Conservation (phyloP, 2,888 invertebrate species). For the Acrocyrtus sp. region DNA sequence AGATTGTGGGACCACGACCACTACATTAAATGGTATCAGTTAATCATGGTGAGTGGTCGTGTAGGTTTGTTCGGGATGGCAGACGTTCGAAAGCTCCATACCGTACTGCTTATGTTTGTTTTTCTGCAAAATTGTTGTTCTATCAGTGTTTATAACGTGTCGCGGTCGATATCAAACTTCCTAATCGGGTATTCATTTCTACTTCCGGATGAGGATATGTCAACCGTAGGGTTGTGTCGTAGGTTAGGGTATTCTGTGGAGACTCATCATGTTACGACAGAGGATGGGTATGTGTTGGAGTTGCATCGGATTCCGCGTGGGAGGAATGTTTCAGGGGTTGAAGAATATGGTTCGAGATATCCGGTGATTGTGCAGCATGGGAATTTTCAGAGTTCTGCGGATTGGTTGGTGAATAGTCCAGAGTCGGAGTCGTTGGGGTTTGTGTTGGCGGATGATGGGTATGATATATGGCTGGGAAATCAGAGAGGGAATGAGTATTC, state of each 20-base stretch:
- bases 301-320: conserved; percentile 14
- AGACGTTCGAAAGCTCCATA: too few species aligned
- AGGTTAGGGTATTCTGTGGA: conserved; percentile 7
- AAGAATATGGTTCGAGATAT: conserved; percentile 14
- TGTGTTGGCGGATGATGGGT: conserved; percentile 21
- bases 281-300: conserved; percentile 14
- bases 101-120: too few species aligned
- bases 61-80: too few species aligned
- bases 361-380: conserved; percentile 36
- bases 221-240: not conserved
- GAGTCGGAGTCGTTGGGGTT: conserved; percentile 16
- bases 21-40: too few species aligned
- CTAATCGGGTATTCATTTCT: not conserved
- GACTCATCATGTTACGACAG: conserved; percentile 5
- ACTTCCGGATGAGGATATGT: conserved; percentile 4
- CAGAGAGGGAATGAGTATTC: conserved; percentile 32
- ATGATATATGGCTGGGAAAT: conserved; percentile 27
- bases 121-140: too few species aligned
- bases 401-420: conserved; percentile 31
- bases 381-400: conserved; percentile 20
- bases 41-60: too few species aligned
- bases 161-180: conserved; percentile 2
- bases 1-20: too few species aligned
- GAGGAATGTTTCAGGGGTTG: conserved; percentile 2
- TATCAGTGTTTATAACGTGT: conserved; percentile 7